phyloP scores from a whole-genome alignment of 2,888 invertebrate genomes.

The Ophion ventricosus region DNA sequence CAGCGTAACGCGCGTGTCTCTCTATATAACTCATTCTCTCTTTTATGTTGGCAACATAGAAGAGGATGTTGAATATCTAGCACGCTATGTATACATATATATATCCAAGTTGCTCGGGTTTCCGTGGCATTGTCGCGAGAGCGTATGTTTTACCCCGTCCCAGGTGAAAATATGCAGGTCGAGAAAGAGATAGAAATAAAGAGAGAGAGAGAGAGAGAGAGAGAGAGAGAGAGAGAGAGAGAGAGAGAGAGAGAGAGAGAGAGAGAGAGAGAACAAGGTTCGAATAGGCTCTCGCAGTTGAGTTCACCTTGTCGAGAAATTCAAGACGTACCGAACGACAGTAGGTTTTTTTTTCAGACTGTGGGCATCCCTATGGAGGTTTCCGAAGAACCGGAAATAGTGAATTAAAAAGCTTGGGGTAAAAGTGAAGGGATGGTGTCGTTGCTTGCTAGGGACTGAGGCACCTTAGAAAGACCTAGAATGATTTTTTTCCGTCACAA shows the following conservation, averaged over 20 bases:
- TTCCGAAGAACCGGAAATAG: not conserved
- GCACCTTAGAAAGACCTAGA: no score
- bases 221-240: conserved; percentile 42
- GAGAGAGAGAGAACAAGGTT: conserved; percentile 11
- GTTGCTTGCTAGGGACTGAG: no score
- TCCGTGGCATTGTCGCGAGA: conserved; percentile 78
- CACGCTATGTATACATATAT: conserved; percentile 53
- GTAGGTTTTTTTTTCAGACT: not conserved
- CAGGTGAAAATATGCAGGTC: conserved; percentile 72
- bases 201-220: conserved; percentile 11
- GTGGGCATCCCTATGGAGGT: not conserved
- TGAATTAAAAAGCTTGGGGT: not conserved
- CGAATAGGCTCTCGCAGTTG: conserved; percentile 46
- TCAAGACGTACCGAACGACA: conserved; percentile 29
- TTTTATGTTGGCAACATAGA: conserved; percentile 44
- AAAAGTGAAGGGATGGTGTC: not conserved
- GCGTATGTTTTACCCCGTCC: conserved; percentile 44
- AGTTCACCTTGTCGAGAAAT: conserved; percentile 36
- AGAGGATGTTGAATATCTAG: conserved; percentile 66
- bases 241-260: conserved; percentile 18
- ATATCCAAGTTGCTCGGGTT: conserved; percentile 74
- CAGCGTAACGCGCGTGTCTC: conserved; percentile 59
- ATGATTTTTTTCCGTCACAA: no score
- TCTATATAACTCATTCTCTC: conserved; percentile 40
- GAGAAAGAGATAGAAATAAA: conserved; percentile 47